Conservation (phyloP, 2,797 vertebrate genomes). For the Ataeniobius toweri region DNA sequence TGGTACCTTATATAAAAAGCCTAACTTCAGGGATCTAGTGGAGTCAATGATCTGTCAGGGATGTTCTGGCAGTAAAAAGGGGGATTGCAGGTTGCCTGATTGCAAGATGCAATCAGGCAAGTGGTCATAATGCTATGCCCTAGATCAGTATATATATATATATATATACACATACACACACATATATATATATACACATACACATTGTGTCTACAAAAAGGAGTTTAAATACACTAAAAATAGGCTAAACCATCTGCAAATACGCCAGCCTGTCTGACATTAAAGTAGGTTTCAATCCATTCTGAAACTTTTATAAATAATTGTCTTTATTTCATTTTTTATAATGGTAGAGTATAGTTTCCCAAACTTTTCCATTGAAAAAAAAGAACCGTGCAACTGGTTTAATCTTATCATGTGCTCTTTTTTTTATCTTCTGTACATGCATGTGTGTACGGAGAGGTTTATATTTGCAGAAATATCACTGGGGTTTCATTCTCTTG, state of each 20-base stretch:
- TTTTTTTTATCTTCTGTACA: not conserved
- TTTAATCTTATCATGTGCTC: not conserved
- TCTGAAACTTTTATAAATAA: not conserved
- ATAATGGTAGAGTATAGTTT: not conserved
- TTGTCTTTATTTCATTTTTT: not conserved
- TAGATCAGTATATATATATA: no score
- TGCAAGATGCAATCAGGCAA: no score
- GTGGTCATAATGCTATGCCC: no score
- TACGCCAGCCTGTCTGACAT: not conserved
- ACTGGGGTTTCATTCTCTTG: not conserved
- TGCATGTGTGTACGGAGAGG: not conserved
- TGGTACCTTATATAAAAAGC: no score
- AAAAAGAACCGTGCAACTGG: not conserved
- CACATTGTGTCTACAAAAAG: not conserved
- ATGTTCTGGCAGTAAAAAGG: no score
- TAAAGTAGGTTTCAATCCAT: not conserved
- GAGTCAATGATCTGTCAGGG: no score
- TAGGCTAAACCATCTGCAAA: not conserved
- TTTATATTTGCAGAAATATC: not conserved
- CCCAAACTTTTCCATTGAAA: not conserved
- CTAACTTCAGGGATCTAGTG: no score
- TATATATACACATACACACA: no score
- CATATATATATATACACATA: no score
- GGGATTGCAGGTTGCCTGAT: no score
- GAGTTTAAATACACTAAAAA: not conserved